Base-by-base conservation (phyloP, 1,140 invertebrate genomes). In the Maconellicoccus hirsutus region DNA sequence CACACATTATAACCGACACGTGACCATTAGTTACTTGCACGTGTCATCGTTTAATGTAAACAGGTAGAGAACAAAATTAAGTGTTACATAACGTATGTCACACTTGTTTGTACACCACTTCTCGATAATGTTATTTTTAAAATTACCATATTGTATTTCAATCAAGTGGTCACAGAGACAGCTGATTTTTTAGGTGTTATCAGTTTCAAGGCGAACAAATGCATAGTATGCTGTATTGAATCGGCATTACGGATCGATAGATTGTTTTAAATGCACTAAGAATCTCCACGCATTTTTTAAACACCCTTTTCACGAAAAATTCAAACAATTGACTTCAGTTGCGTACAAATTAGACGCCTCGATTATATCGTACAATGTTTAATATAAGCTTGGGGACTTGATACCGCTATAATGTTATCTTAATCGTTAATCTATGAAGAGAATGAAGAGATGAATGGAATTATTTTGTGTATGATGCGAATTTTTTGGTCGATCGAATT, bases 361-460 rank as follows among this genome's bases (percentile, higher is more conserved):
- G 29, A 33, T 33, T 33, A 33, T 4, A 38, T 38, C 33, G 42
- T 52, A 52, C 42, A 52, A 33, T 33, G 16, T 59, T 59, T 59
- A 59, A 4, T 19, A 19, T 16, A n/a, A n/a, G 14, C n/a, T 61
- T 4, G 61, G 8, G 8, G 61, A 10, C 19, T 23, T 66, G 25
- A 66, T 66, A 23, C 61, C 61, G 25, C 22, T 23, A 66, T 66
- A 66, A 66, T 25, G 61, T 66, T 66, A 66, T 66, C 61, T 66
- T 66, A 66, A 66, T 66, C 61, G 61, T 16, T 14, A 23, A 66
- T 66, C 61, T 66, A 66, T 66, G 7, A 22, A 66, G 22, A 6
- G 61, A 66, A 26, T 26, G 25, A 23, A 66, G 25, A 23, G 61
- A 26, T 22, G n/a, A 22, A 61, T 6, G 4, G n/a, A 6, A 61